Evolutionary conservation across 2,113 vertebrate species (phyloP).

Genomic region (Mionectes macconnelli): DNA sequence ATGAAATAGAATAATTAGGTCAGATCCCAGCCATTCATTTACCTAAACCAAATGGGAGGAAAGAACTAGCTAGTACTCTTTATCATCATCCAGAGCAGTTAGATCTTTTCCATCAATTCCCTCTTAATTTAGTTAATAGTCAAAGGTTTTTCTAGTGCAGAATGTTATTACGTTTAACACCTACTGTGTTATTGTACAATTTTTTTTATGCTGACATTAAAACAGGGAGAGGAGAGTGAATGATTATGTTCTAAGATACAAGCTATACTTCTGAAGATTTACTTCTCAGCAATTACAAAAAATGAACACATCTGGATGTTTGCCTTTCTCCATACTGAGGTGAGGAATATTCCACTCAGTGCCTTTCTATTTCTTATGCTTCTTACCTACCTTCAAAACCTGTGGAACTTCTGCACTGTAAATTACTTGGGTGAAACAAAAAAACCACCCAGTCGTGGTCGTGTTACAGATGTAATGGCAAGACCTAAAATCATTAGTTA

Average conservation of each 20-base stretch:
- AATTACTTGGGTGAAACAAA: not conserved
- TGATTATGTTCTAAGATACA: slow-evolving; percentile 11
- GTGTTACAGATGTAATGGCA: not conserved
- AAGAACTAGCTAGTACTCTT: not conserved
- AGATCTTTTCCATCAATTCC: not conserved
- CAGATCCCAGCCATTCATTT: slow-evolving; percentile 17
- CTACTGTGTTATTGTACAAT: slow-evolving; percentile 32
- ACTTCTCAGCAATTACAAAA: not conserved
- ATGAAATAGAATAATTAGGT: slow-evolving; percentile 36
- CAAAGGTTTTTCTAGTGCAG: slow-evolving; percentile 25
- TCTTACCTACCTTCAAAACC: not conserved
- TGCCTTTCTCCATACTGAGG: not conserved
- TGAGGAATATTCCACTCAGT: not conserved
- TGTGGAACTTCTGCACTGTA: not conserved
- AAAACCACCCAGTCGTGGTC: rapidly evolving
- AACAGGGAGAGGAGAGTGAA: not conserved
- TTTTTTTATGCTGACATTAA: slow-evolving; percentile 49
- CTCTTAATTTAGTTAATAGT: slow-evolving; percentile 32
- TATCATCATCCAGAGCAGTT: not conserved
- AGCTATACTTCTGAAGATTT: slow-evolving; percentile 9
- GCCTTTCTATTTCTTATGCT: not conserved
- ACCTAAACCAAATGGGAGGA: slow-evolving; percentile 2
- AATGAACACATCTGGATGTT: not conserved
- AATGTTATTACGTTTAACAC: slow-evolving; percentile 23
- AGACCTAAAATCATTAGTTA: not conserved